Conservation (phyloP, 2,888 invertebrate species). For the Zygogramma bicolorata region DNA sequence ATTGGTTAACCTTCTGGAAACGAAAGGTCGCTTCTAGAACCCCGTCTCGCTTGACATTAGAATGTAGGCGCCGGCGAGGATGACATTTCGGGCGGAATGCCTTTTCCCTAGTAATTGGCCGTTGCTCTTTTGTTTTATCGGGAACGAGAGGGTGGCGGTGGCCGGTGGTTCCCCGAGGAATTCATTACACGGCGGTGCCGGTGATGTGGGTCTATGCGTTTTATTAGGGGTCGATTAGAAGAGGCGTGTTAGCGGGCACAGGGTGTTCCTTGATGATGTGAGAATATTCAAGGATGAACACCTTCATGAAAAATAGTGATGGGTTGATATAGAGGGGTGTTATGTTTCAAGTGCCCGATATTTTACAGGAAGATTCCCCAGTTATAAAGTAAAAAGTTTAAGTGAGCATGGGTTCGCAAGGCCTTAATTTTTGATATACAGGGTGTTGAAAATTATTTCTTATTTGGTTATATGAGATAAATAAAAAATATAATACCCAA, state of each 20-base stretch:
- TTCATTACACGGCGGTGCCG: constrained; percentile 29
- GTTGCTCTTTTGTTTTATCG: constrained; percentile 36
- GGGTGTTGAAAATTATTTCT: no score
- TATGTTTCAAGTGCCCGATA: no score
- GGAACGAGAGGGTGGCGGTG: constrained; percentile 20
- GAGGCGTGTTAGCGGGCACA: neutral
- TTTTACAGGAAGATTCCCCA: no score
- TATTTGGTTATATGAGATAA: no score
- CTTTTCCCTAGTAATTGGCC: constrained; percentile 37
- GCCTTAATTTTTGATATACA: no score
- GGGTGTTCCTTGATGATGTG: no score
- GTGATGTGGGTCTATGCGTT: neutral
- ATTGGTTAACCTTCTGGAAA: constrained; percentile 11
- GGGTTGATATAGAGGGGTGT: no score
- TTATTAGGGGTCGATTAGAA: neutral
- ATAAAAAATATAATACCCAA: no score
- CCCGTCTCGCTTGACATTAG: constrained; percentile 36
- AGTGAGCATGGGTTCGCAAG: no score
- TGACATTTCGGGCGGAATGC: constrained; percentile 20
- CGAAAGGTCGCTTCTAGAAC: constrained; percentile 22
- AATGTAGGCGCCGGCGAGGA: constrained; percentile 25
- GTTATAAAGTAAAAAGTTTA: no score
- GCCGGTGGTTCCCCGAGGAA: constrained; percentile 25
- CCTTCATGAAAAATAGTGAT: no score
- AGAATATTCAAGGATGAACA: no score